Percentiles rank a stretch among this genome's conserved stretches.
phyloP scores from a whole-genome alignment of 2,888 invertebrate genomes.

The Dorcus hopei region DNA sequence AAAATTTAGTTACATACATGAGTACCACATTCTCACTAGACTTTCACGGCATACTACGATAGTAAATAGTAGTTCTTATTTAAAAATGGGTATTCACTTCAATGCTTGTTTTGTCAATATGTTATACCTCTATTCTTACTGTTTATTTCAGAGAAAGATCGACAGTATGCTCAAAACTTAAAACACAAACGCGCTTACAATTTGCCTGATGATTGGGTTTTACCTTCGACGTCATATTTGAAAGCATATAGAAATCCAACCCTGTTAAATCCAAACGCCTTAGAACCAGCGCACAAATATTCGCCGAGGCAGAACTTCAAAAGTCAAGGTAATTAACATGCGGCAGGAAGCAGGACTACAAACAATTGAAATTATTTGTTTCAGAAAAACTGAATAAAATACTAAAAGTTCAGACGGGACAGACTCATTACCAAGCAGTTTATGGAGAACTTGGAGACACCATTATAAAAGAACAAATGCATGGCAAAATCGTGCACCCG shows the following conservation, averaged over 20 bases:
- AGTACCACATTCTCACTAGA: too few species aligned
- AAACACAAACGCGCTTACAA: not conserved
- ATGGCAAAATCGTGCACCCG: conserved; percentile 13
- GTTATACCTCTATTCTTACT: too few species aligned
- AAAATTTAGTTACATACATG: too few species aligned
- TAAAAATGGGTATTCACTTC: too few species aligned
- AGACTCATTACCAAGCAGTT: conserved; percentile 8
- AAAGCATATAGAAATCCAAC: conserved; percentile 9
- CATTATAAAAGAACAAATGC: conserved; percentile 14
- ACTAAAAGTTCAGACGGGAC: conserved; percentile 8
- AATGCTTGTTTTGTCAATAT: too few species aligned
- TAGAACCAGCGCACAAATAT: not conserved
- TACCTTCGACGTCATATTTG: conserved; percentile 8
- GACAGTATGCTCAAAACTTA: not conserved
- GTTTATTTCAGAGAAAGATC: not conserved
- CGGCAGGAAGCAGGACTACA: too few species aligned
- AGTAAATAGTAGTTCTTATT: too few species aligned
- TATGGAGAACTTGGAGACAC: conserved; percentile 9
- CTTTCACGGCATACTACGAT: too few species aligned
- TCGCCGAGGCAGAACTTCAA: too few species aligned
- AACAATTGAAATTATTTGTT: not conserved
- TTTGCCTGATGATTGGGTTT: conserved; percentile 6
- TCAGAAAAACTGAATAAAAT: conserved; percentile 11
- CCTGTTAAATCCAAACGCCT: conserved; percentile 4
- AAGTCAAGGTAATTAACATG: too few species aligned